Conservation (phyloP, 53 echinoderm and acorn worm genomes). For the Arbacia lixula region DNA sequence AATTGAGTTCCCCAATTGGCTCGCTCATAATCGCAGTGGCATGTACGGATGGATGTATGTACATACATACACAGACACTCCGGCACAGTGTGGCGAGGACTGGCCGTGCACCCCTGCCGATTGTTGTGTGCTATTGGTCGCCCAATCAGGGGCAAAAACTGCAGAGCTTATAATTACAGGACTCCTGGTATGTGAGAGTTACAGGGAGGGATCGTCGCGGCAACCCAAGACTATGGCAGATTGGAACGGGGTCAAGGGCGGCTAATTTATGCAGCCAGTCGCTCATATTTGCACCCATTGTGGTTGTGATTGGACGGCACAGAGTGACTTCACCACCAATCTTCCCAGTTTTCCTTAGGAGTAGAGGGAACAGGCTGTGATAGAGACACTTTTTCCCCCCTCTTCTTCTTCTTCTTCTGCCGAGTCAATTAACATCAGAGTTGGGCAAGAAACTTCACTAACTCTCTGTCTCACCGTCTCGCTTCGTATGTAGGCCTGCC, state of each 20-base stretch:
- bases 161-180: conserved; percentile 59
- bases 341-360: too few species aligned
- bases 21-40: conserved; percentile 53
- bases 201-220: conserved; percentile 20
- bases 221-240: conserved; percentile 47
- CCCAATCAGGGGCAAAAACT: conserved; percentile 62
- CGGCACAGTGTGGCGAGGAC: too few species aligned
- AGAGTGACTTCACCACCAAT: conserved; percentile 28
- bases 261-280: conserved; percentile 58
- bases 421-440: conserved; percentile 41
- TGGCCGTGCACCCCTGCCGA: conserved; percentile 38
- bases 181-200: conserved; percentile 47
- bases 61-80: conserved; percentile 39
- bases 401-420: conserved; percentile 11
- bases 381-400: not conserved
- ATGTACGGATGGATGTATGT: conserved; percentile 51
- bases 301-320: conserved; percentile 48
- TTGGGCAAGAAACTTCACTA: conserved; percentile 15
- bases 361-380: too few species aligned
- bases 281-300: conserved; percentile 55
- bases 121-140: conserved; percentile 59
- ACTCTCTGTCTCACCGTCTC: not conserved
- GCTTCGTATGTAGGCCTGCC: not conserved
- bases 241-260: conserved; percentile 57
- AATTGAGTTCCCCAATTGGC: conserved; percentile 65